phyloP scores from a whole-genome alignment of 2,888 invertebrate species.

The Catocala fraxini region DNA sequence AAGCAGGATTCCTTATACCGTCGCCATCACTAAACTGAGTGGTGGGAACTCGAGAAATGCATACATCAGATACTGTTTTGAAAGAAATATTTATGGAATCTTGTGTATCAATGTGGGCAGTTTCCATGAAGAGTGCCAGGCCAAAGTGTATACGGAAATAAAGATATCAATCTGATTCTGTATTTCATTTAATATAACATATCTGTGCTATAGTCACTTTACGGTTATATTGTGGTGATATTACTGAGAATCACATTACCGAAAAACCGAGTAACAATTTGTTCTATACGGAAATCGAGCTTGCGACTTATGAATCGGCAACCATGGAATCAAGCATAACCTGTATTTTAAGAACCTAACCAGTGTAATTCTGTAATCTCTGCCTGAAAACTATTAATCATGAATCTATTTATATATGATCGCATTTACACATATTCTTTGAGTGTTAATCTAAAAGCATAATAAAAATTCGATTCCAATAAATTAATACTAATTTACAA shows the following conservation, averaged over 20 bases:
- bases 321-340: no score
- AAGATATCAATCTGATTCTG: neutral
- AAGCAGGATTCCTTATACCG: slow-evolving; percentile 35
- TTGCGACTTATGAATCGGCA: no score
- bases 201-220: no score
- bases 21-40: slow-evolving; percentile 25
- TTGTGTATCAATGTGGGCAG: slow-evolving; percentile 26
- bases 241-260: no score
- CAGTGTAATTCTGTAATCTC: no score
- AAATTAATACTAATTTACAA: slow-evolving; percentile 6
- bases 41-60: slow-evolving; percentile 35
- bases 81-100: slow-evolving; percentile 41
- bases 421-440: no score
- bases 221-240: no score
- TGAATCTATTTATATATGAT: no score
- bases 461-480: neutral
- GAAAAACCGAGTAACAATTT: no score
- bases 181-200: neutral
- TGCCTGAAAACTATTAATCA: no score
- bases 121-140: slow-evolving; percentile 9
- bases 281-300: no score
- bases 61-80: slow-evolving; percentile 40
- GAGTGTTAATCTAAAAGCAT: neutral
- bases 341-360: no score
- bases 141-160: neutral